Conservation (phyloP, 2,888 invertebrate species). For the Mylabris sibirica region DNA sequence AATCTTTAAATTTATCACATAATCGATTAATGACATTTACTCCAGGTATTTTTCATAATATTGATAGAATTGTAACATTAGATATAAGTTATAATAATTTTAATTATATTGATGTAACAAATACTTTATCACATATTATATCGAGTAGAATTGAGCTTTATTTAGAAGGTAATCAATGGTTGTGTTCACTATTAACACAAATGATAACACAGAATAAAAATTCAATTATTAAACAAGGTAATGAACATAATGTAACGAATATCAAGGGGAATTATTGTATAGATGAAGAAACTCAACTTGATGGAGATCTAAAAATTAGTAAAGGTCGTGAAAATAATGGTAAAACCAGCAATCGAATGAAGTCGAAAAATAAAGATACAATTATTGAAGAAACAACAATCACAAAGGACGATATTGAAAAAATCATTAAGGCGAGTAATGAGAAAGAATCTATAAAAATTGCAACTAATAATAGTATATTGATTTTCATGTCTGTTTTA, state of each 20-base stretch:
- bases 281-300: background rate
- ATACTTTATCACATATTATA: constrained; percentile 5
- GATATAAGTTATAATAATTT: constrained; percentile 20
- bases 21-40: constrained; percentile 8
- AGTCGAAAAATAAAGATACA: no score
- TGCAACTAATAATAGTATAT: no score
- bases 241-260: constrained; percentile 3
- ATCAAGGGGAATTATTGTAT: background rate
- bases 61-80: constrained; percentile 10
- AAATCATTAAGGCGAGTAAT: no score
- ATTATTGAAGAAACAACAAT: no score
- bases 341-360: no score
- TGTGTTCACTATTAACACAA: background rate
- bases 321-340: no score
- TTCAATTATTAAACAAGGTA: constrained; percentile 1
- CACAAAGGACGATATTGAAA: no score
- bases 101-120: background rate
- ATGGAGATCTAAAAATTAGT: no score
- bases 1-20: background rate
- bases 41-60: constrained; percentile 11
- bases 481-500: no score
- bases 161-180: constrained; percentile 6
- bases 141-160: background rate
- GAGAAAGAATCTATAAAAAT: no score
- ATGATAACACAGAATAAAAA: background rate